These are phyloP conservation scores for Anthrax anthrax DNA, from an alignment of 2,888 invertebrate genomes.

Conservation along the genomic window DNA sequence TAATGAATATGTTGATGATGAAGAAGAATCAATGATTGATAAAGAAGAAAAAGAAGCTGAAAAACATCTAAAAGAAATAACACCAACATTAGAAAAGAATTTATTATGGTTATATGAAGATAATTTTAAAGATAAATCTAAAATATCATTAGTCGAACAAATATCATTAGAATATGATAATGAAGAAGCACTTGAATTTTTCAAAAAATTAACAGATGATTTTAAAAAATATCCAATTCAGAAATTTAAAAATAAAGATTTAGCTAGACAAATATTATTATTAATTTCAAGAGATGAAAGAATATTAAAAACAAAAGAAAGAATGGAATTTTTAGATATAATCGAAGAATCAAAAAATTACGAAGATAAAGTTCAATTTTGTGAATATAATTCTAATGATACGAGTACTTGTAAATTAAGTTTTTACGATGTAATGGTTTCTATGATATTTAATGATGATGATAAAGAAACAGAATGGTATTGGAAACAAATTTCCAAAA, in stretches of 20 bases:
- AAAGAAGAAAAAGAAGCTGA: neutral
- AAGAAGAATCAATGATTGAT: too few species aligned
- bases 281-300: constrained; percentile 47
- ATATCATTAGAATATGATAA: neutral
- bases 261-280: constrained; percentile 55
- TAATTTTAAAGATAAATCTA: neutral
- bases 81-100: constrained; percentile 3
- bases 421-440: constrained; percentile 46
- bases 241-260: constrained; percentile 47
- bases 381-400: constrained; percentile 45
- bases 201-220: constrained; percentile 3
- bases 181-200: neutral
- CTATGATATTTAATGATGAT: constrained; percentile 39
- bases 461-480: constrained; percentile 54
- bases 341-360: constrained; percentile 56
- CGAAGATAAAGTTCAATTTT: constrained; percentile 52
- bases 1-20: too few species aligned
- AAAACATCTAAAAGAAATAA: constrained; percentile 1
- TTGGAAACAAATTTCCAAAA: constrained; percentile 65
- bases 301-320: constrained; percentile 46
- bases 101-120: constrained; percentile 1
- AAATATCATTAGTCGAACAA: constrained; percentile 2
- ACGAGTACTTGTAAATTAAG: constrained; percentile 43
- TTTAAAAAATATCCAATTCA: constrained; percentile 47
- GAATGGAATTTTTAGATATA: constrained; percentile 41